Percentiles rank a stretch among this genome's conserved stretches.
Evolutionary conservation across 1,140 invertebrate genomes (phyloP).

Genomic region (Fopius arisanus): DNA sequence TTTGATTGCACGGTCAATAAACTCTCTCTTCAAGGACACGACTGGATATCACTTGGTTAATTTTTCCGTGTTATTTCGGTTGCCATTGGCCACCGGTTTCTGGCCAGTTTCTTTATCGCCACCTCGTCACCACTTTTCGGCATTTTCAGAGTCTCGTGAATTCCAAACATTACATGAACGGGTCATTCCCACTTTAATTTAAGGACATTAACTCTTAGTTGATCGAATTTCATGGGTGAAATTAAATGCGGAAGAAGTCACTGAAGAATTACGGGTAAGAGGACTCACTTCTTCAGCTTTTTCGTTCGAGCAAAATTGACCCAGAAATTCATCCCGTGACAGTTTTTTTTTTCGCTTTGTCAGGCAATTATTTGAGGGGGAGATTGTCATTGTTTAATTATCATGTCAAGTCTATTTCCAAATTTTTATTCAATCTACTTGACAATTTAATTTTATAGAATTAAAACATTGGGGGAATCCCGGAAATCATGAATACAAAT

Average conservation of each 20-base stretch:
- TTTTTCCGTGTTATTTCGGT: not conserved
- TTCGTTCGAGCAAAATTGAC: too few species aligned
- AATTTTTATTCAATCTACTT: too few species aligned
- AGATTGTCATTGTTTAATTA: too few species aligned
- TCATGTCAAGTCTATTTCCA: too few species aligned
- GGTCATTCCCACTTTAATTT: not conserved
- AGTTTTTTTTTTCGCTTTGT: too few species aligned
- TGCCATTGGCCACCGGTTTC: not conserved
- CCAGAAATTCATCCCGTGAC: too few species aligned
- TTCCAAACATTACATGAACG: not conserved
- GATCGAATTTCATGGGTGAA: not conserved
- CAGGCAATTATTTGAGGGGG: too few species aligned
- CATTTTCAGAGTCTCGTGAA: not conserved
- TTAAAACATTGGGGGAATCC: too few species aligned
- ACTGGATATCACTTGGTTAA: not conserved
- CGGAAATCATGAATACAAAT: too few species aligned
- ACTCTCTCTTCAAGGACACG: not conserved
- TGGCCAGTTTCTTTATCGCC: not conserved
- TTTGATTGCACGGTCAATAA: slow-evolving; percentile 8
- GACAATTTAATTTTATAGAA: too few species aligned
- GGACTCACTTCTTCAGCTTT: too few species aligned
- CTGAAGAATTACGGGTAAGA: too few species aligned
- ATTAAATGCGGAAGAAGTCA: not conserved
- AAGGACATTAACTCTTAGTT: not conserved
- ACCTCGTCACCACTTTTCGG: not conserved